These are phyloP conservation scores for Silurus asotus DNA, from an alignment of 2,113 vertebrate genomes.

Conservation along the genomic window DNA sequence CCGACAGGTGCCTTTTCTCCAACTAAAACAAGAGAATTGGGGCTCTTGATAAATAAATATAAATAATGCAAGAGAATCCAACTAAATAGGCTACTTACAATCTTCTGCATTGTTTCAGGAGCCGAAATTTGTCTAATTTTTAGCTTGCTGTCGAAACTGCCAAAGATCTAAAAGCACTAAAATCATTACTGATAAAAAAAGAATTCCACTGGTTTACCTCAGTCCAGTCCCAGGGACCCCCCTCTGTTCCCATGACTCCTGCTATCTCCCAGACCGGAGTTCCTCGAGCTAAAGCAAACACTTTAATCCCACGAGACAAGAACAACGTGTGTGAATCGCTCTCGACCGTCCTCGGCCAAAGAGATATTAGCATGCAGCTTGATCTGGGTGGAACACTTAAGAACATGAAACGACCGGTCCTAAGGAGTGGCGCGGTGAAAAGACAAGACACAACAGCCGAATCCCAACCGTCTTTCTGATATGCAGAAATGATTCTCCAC, in stretches of 20 bases:
- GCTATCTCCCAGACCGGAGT: neutral
- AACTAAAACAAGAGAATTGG: neutral
- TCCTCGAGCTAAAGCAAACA: slow-evolving; percentile 23
- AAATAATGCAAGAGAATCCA: neutral
- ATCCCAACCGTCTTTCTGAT: too few species aligned
- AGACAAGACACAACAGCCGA: neutral
- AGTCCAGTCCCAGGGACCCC: neutral
- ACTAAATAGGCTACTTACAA: neutral
- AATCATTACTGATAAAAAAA: neutral
- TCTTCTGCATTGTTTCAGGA: neutral
- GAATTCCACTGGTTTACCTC: neutral
- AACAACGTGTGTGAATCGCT: slow-evolving; percentile 11
- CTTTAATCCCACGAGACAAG: neutral
- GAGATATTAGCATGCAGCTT: slow-evolving; percentile 10
- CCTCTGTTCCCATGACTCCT: slow-evolving; percentile 1
- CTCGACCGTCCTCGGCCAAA: neutral
- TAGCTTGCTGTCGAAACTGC: neutral
- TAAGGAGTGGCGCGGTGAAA: slow-evolving; percentile 34
- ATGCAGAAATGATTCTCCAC: neutral
- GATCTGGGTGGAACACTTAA: slow-evolving; percentile 36
- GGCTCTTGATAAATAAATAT: neutral
- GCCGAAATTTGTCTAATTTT: neutral
- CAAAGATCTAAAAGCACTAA: neutral
- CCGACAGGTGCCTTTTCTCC: neutral
- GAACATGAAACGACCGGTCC: slow-evolving; percentile 29